Base-by-base conservation (phyloP, 1,140 invertebrate species). In the Euschistus heros region DNA sequence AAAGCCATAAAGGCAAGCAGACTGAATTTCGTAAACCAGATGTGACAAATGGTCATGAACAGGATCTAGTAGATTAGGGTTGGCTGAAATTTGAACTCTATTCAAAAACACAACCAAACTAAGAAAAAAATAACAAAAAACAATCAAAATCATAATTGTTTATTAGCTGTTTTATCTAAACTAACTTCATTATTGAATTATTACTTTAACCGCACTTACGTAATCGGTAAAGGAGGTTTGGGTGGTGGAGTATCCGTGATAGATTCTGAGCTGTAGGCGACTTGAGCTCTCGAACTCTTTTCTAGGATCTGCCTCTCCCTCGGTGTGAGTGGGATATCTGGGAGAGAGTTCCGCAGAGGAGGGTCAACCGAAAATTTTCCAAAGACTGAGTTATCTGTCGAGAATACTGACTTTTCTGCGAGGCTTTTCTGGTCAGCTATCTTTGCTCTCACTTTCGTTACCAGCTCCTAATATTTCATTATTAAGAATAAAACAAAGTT, bases 261-360 rank as follows among this genome's bases (percentile, higher is more conserved):
- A 3, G 46, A 63, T 33, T 68, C 62, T 30, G 61, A 63, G 42
- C 66, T 65, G 27, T 59, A 33, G 15, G n/a, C 61, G 60, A 52
- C 27, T 27, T 64, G 66, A 2, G 54, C 75, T 75, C 62, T 79
- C 10, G 79, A 80, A 5, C 78, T 81, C 72, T 84, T 79, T 69
- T 83, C 86, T 67, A 88, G 75, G 67, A 86, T 81, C 68, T 86
- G 82, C 55, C 83, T 77, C 75, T 88, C 86, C 64, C 85, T 82
- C 22, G 88, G 87, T 68, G 88, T 90, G 67, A 91, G 72, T 6
- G 86, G 86, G 69, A 95, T 93, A 76, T 94, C 91, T 57, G 86
- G 86, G 60, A 88, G 75, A 46, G 86, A 87, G 72, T 81, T 83
- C 70, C 84, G 76, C 72, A 86, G 82, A 37, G 79, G 68, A 15